Evolutionary conservation across 2,888 invertebrate species (phyloP).

Genomic region (Pediacus dermestoides): DNA sequence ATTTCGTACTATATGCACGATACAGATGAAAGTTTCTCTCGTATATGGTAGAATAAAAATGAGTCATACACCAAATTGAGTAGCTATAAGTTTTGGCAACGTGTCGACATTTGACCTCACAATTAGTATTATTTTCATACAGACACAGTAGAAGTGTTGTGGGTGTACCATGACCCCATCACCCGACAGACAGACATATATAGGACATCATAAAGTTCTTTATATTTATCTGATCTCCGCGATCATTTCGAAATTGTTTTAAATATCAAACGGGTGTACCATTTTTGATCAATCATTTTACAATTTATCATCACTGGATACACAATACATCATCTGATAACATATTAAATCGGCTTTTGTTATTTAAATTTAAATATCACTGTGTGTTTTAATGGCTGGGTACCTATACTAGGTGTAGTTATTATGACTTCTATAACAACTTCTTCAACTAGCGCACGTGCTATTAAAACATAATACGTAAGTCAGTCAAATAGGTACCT

Average conservation of each 20-base stretch:
- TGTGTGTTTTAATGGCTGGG: too few species aligned
- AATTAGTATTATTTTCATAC: conserved; percentile 25
- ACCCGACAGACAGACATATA: conserved; percentile 6
- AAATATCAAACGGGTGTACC: not conserved
- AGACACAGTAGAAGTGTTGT: conserved; percentile 14
- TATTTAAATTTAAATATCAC: too few species aligned
- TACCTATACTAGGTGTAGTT: too few species aligned
- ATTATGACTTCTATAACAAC: too few species aligned
- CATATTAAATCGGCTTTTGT: too few species aligned
- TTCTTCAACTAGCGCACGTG: too few species aligned
- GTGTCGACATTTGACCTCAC: conserved; percentile 27
- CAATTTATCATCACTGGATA: conserved; percentile 1
- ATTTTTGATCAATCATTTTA: conserved; percentile 1
- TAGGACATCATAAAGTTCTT: too few species aligned
- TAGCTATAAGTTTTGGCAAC: conserved; percentile 25
- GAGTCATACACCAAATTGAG: conserved; percentile 27
- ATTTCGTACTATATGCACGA: conserved; percentile 19
- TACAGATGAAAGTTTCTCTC: conserved; percentile 25
- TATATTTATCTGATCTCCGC: not conserved
- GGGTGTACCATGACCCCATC: conserved; percentile 16
- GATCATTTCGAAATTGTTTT: not conserved
- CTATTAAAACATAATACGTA: too few species aligned
- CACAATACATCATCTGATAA: too few species aligned
- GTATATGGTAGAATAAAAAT: conserved; percentile 19
- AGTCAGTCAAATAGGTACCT: too few species aligned